Evolutionary conservation across 2,888 invertebrate species (phyloP).

Genomic region (Tipula lateralis): DNA sequence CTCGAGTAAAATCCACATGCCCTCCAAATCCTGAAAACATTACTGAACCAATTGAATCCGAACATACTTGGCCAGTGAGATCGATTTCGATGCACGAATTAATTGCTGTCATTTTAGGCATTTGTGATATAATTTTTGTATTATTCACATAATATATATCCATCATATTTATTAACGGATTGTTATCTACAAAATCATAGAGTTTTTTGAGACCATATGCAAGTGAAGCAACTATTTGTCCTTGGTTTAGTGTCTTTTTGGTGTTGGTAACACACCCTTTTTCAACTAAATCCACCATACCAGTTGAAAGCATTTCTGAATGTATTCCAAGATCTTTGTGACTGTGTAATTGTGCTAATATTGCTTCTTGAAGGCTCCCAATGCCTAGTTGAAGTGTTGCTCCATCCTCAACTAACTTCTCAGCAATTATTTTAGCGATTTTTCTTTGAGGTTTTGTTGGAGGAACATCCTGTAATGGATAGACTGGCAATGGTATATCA

Average conservation of each 20-base stretch:
- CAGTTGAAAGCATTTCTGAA: conserved; percentile 96
- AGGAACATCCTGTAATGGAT: conserved; percentile 54
- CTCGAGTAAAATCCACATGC: conserved; percentile 90
- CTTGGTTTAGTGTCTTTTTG: conserved; percentile 73
- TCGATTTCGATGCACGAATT: conserved; percentile 95
- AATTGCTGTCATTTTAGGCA: conserved; percentile 91
- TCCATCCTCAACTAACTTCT: conserved; percentile 85
- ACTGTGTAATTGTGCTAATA: conserved; percentile 66
- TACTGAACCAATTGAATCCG: conserved; percentile 81
- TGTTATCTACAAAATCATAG: conserved; percentile 91
- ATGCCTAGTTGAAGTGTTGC: conserved; percentile 91
- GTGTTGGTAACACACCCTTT: conserved; percentile 87
- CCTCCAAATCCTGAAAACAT: conserved; percentile 82
- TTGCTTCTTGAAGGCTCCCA: conserved; percentile 93
- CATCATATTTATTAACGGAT: conserved; percentile 90
- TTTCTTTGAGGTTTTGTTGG: conserved; percentile 57
- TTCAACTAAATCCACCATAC: conserved; percentile 81
- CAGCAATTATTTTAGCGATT: conserved; percentile 84
- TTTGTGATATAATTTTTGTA: conserved; percentile 71
- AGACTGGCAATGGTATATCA: conserved; percentile 63
- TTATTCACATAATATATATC: conserved; percentile 86
- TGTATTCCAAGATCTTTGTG: conserved; percentile 94
- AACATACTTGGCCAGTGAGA: conserved; percentile 86
- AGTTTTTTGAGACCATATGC: conserved; percentile 80
- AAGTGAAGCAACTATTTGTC: conserved; percentile 88